Conservation (phyloP, 2,888 invertebrate species). For the Tanytarsus gracilentus region DNA sequence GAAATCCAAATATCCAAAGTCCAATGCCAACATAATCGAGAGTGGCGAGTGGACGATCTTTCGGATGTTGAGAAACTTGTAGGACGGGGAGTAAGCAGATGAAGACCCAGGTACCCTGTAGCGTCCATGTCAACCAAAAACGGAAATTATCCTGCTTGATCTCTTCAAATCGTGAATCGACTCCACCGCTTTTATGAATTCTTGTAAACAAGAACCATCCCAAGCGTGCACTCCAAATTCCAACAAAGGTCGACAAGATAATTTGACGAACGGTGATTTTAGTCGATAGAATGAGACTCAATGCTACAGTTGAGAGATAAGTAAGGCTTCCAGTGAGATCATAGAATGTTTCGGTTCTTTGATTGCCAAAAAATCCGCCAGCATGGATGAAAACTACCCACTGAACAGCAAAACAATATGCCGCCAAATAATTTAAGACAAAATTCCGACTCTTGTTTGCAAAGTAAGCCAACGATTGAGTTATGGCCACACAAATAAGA, state of each 20-base stretch:
- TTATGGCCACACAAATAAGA: too few relatives aligned
- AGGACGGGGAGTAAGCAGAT: not conserved
- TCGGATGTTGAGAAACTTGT: not conserved
- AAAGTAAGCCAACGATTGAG: too few relatives aligned
- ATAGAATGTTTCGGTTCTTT: slow-evolving; percentile 12
- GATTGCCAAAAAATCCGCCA: slow-evolving; percentile 9
- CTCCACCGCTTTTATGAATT: not conserved
- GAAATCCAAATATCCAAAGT: not conserved
- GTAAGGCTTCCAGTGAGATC: slow-evolving; percentile 1
- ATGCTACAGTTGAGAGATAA: not conserved
- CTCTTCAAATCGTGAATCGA: not conserved
- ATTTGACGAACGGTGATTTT: not conserved
- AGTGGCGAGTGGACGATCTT: not conserved
- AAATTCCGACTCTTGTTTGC: too few relatives aligned
- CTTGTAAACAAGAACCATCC: slow-evolving; percentile 2
- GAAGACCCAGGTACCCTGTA: slow-evolving; percentile 8
- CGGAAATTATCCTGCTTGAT: not conserved
- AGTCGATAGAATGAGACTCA: not conserved
- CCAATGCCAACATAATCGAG: not conserved
- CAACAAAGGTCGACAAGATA: not conserved
- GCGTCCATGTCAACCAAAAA: slow-evolving; percentile 3
- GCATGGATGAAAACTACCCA: slow-evolving; percentile 15
- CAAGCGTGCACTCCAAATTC: not conserved
- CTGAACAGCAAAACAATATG: not conserved
- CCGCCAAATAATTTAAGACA: not conserved